Evolutionary conservation across 2,888 invertebrate genomes (phyloP), one percentile per base, ranked within the genome.

Genomic region (Drosophila vallismaia): DNA sequence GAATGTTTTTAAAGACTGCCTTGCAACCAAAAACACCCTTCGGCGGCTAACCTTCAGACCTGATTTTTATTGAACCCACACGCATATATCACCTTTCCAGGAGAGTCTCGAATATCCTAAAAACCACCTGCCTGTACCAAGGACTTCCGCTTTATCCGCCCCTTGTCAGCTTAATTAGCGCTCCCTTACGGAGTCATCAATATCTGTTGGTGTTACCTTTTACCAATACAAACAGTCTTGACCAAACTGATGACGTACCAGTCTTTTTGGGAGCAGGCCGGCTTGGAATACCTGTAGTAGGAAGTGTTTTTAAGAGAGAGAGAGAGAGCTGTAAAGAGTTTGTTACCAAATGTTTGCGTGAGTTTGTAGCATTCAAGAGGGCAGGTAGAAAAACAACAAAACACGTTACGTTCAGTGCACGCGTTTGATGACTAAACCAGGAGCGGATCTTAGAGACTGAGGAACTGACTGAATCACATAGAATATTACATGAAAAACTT

Each of bases 241-340:
- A 12, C 64, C 68, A 75, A 74, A 69, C 44, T 73, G 79, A 79
- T 82, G 82, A 82, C 84, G 84, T 84, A 76, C 64, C 55, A 55
- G 48, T 58, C 66, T 53, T 69, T 12, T 51, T 46, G 69, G 69
- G 60, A 46, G 62, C 40, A 67, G 42, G 49, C 70, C 75, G 64
- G 71, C 75, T 81, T 49, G 44, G 24, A 31, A 40, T 75, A 73
- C 75, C 78, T 73, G 60, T 60, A 38, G 40, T n/a, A n/a, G n/a
- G n/a, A 48, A 29, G 60, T 24, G 8, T 10, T 5, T 4, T 33
- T 9, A 19, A 46, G 40, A 42, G 33, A 31, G 59, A 28, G 3
- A 31, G 55, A 33, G 58, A 12, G 38, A 46, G 38, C 7, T n/a
- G n/a, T n/a, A 19, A 2, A 19, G 19, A 19, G 19, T 19, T 1